phyloP scores from a whole-genome alignment of 2,888 invertebrate genomes.

The Oeneis ivallda region DNA sequence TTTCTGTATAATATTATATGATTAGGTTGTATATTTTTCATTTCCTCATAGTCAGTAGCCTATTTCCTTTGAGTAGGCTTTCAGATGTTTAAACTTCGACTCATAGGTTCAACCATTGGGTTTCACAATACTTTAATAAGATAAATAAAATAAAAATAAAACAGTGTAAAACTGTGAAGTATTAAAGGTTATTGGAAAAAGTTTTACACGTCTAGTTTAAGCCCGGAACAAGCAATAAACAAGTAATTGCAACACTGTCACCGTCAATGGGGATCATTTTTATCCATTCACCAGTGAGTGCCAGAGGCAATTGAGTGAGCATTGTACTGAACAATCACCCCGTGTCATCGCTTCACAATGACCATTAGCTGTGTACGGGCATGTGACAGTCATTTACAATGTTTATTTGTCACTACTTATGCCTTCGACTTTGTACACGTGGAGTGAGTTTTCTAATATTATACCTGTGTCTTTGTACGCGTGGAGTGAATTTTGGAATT shows the following conservation, averaged over 20 bases:
- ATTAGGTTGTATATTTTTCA: too few species aligned
- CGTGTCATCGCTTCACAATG: slow-evolving; percentile 8
- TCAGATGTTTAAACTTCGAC: too few species aligned
- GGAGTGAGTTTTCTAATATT: too few species aligned
- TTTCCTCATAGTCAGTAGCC: too few species aligned
- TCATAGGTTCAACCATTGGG: too few species aligned
- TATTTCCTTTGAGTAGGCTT: too few species aligned
- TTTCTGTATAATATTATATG: too few species aligned
- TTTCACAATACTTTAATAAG: too few species aligned
- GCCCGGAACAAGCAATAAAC: not conserved
- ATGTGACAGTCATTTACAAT: not conserved
- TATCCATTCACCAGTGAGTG: not conserved
- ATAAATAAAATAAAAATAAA: too few species aligned
- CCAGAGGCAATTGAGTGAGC: not conserved
- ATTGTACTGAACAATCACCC: not conserved
- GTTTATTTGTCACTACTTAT: not conserved
- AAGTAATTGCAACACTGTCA: not conserved
- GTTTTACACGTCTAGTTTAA: not conserved
- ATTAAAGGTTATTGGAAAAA: not conserved
- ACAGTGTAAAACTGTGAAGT: too few species aligned
- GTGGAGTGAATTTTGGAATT: too few species aligned
- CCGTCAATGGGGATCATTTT: slow-evolving; percentile 1
- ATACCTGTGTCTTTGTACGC: too few species aligned
- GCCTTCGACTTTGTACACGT: slow-evolving; percentile 13
- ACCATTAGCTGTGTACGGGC: not conserved